Evolutionary conservation across 2,113 vertebrate species (phyloP).

Genomic region (Saimiri boliviensis): DNA sequence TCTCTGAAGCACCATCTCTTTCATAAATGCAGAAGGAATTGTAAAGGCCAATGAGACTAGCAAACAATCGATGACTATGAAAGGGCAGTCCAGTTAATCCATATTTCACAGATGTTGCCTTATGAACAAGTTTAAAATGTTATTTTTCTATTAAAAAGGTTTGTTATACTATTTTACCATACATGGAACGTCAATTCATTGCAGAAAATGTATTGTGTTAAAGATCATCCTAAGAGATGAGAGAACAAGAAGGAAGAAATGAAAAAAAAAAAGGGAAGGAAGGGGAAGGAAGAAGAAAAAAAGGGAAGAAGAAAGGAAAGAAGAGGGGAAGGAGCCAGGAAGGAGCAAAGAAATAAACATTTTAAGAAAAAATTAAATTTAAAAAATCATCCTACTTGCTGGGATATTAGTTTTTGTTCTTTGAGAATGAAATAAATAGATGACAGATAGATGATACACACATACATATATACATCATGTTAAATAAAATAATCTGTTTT

Average conservation of each 20-base stretch:
- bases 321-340: accelerated
- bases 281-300: background rate
- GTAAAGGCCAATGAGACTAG: background rate
- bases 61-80: background rate
- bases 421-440: background rate
- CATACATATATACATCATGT: background rate
- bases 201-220: background rate
- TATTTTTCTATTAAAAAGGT: background rate
- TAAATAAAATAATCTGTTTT: background rate
- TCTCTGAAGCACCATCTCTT: constrained; percentile 54
- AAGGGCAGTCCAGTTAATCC: background rate
- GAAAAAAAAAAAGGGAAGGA: background rate
- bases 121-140: background rate
- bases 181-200: background rate
- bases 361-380: background rate
- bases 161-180: background rate
- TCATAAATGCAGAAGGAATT: constrained; percentile 60
- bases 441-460: no score
- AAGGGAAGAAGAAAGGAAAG: accelerated
- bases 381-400: background rate
- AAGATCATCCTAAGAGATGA: background rate
- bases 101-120: background rate
- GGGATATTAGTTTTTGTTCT: background rate
- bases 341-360: background rate
- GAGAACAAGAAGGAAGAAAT: no score